phyloP scores from a whole-genome alignment of 2,888 invertebrate genomes.

The Xylocampa areola region DNA sequence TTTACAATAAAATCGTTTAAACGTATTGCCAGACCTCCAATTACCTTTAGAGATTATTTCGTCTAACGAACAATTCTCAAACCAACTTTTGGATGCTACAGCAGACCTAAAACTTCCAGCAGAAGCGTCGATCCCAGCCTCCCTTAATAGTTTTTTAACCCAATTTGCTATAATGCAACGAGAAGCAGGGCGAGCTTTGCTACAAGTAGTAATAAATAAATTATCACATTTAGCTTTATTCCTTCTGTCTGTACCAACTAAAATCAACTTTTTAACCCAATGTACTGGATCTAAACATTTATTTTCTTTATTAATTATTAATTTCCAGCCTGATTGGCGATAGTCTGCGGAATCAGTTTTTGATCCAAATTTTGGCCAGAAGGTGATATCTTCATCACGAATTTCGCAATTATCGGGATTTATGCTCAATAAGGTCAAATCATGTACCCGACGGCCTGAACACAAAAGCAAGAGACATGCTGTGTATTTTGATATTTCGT shows the following conservation, averaged over 20 bases:
- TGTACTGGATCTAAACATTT: no score
- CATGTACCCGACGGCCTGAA: slow-evolving; percentile 1
- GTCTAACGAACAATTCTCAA: no score
- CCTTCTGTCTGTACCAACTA: not conserved
- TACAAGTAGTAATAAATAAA: no score
- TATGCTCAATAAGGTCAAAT: not conserved
- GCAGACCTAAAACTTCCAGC: no score
- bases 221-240: not conserved
- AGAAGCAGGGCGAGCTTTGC: not conserved
- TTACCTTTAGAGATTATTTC: not conserved
- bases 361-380: not conserved
- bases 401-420: not conserved
- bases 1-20: not conserved
- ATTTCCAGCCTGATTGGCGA: not conserved
- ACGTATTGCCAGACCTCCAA: not conserved
- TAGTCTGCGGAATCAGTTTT: not conserved
- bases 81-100: no score
- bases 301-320: slow-evolving; percentile 1
- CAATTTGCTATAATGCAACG: slow-evolving; percentile 1
- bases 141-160: slow-evolving; percentile 1
- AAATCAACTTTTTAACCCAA: slow-evolving; percentile 1
- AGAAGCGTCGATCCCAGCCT: no score
- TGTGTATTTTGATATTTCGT: not conserved
- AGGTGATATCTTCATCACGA: not conserved
- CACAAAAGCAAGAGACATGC: not conserved